Percentiles rank a stretch among this genome's conserved stretches.
Evolutionary conservation across 2,888 invertebrate species (phyloP).

Genomic region (Nyleta sp.): DNA sequence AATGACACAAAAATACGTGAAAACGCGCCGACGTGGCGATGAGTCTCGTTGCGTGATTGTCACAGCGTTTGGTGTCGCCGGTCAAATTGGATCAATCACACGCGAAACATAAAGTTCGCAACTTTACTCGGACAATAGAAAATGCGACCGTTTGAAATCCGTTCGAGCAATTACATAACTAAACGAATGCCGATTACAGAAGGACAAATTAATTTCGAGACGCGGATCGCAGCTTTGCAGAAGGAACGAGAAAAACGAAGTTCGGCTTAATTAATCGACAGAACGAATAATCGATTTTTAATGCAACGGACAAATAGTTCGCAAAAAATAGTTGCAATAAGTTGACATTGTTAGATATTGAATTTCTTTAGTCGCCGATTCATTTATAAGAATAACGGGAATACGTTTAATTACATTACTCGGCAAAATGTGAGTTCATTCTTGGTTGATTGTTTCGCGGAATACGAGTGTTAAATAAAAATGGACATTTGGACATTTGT

Average conservation of each 20-base stretch:
- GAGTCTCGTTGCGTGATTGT: conserved; percentile 22
- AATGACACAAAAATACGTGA: conserved; percentile 66
- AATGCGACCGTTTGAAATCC: conserved; percentile 46
- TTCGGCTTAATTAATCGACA: conserved; percentile 22
- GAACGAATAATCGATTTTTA: conserved; percentile 3
- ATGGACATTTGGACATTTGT: conserved; percentile 23
- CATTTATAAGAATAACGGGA: too few relatives aligned
- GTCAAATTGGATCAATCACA: conserved; percentile 52
- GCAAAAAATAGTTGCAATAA: too few relatives aligned
- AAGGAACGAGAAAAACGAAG: conserved; percentile 9
- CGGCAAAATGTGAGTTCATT: too few relatives aligned
- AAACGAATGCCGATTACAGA: conserved; percentile 39
- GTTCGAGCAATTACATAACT: conserved; percentile 49
- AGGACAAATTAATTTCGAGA: conserved; percentile 51
- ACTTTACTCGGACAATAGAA: conserved; percentile 41
- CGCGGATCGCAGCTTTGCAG: conserved; percentile 5
- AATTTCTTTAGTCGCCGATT: too few relatives aligned
- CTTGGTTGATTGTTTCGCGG: too few relatives aligned
- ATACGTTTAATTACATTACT: too few relatives aligned
- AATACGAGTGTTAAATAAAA: not conserved
- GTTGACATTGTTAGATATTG: too few relatives aligned
- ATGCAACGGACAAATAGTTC: too few relatives aligned
- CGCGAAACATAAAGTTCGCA: conserved; percentile 37
- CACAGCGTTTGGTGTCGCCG: conserved; percentile 11
- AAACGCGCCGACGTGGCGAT: conserved; percentile 53